phyloP scores from a whole-genome alignment of 2,113 vertebrate species.

The Brachyhypopomus gauderio region DNA sequence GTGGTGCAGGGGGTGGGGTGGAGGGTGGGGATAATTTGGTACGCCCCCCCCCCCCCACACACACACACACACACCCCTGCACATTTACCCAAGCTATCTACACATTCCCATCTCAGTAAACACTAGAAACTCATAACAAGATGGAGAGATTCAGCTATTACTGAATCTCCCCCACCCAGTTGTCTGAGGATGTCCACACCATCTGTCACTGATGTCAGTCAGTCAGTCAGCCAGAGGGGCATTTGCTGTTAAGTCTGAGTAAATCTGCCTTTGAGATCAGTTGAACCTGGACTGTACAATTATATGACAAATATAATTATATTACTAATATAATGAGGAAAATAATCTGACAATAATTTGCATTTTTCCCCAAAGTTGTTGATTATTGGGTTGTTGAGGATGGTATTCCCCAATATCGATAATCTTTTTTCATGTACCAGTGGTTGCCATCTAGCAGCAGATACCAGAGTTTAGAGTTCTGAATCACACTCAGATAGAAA shows the following conservation, averaged over 20 bases:
- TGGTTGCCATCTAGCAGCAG: not conserved
- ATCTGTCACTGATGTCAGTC: not conserved
- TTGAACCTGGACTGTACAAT: no score
- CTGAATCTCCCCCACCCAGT: slow-evolving; percentile 20
- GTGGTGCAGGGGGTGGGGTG: slow-evolving; percentile 30
- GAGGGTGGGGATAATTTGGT: slow-evolving; percentile 41
- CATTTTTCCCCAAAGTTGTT: no score
- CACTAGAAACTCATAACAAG: slow-evolving; percentile 68
- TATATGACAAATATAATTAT: no score
- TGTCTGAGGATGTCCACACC: not conserved
- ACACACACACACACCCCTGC: slow-evolving; percentile 49
- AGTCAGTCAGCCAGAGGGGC: not conserved
- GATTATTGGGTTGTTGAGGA: no score
- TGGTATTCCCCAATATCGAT: not conserved
- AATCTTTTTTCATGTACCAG: slow-evolving; percentile 4
- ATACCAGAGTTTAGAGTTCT: not conserved
- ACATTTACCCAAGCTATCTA: slow-evolving; percentile 79
- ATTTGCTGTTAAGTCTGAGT: not conserved
- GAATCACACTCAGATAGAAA: not conserved
- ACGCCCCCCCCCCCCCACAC: slow-evolving; percentile 61
- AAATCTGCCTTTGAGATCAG: not conserved
- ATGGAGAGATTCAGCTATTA: slow-evolving; percentile 47
- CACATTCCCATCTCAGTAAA: slow-evolving; percentile 73
- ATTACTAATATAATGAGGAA: no score
- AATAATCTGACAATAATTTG: no score